A percentile compares a stretch with the other conserved stretches of the same genome.
Evolutionary conservation across 2,888 invertebrate genomes (phyloP).

Genomic region (Synergus umbraculus): DNA sequence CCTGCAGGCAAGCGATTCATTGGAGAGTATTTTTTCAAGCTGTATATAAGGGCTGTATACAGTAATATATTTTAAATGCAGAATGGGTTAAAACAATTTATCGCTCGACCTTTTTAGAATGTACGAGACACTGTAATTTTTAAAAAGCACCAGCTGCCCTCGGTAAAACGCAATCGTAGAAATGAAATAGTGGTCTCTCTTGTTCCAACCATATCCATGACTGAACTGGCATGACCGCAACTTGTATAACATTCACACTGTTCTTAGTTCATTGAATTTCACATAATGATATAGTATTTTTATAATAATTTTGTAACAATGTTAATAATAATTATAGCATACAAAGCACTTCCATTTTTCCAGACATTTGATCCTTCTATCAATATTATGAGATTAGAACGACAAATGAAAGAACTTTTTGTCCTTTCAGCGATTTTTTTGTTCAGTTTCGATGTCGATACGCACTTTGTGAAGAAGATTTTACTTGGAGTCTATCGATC

Average conservation of each 20-base stretch:
- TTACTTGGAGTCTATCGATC: constrained; percentile 43
- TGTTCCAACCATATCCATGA: constrained; percentile 5
- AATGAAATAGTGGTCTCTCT: constrained; percentile 48
- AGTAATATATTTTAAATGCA: constrained; percentile 1
- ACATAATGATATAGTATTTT: not conserved
- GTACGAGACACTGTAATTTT: constrained; percentile 55
- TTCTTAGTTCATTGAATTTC: not conserved
- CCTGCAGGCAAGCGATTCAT: no score
- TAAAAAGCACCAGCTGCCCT: constrained; percentile 44
- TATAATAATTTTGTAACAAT: no score
- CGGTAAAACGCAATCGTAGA: constrained; percentile 42
- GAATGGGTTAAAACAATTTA: constrained; percentile 57
- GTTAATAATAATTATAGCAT: no score
- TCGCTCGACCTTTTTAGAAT: constrained; percentile 47
- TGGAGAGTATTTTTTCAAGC: not conserved
- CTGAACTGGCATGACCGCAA: not conserved
- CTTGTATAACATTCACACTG: not conserved
- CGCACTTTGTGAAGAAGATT: constrained; percentile 45
- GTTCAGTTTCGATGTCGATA: constrained; percentile 44
- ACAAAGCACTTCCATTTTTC: no score
- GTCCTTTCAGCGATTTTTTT: not conserved
- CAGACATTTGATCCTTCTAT: no score
- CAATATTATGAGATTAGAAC: not conserved
- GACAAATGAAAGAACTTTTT: not conserved
- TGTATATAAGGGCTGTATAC: not conserved